Conservation (phyloP, 2,113 vertebrate species). For the Noturus placidus region DNA sequence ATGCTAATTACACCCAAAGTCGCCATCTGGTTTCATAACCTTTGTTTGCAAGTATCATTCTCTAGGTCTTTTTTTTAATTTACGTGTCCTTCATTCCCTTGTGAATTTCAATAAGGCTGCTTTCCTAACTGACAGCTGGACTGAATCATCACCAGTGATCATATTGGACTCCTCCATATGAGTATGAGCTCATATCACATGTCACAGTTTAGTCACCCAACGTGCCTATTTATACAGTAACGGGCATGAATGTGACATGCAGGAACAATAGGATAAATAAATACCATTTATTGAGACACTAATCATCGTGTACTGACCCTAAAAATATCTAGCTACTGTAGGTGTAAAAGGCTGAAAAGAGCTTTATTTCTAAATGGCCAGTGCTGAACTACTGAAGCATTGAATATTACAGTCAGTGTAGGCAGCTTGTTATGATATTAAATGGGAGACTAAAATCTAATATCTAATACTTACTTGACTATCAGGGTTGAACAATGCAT, state of each 20-base stretch:
- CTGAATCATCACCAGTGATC: neutral
- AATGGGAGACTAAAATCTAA: neutral
- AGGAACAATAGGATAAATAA: neutral
- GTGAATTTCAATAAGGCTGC: neutral
- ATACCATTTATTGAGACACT: neutral
- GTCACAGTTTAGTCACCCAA: neutral
- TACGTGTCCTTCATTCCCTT: neutral
- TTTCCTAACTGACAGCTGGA: slow-evolving; percentile 13
- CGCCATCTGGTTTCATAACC: neutral
- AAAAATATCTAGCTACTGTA: neutral
- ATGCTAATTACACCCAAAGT: neutral
- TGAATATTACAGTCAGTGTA: neutral
- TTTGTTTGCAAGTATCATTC: neutral
- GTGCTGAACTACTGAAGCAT: neutral
- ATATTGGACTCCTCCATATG: neutral
- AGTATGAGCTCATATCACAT: slow-evolving; percentile 1
- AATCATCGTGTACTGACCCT: neutral
- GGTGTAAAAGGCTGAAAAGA: neutral
- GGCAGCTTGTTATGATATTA: neutral
- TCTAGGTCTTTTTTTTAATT: neutral
- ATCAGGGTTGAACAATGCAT: neutral
- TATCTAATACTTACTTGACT: neutral
- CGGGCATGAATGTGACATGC: neutral
- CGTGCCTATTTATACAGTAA: neutral
- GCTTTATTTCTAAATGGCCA: neutral